Conservation (phyloP, 2,113 vertebrate genomes). For the Tretioscincus oriximinensis region DNA sequence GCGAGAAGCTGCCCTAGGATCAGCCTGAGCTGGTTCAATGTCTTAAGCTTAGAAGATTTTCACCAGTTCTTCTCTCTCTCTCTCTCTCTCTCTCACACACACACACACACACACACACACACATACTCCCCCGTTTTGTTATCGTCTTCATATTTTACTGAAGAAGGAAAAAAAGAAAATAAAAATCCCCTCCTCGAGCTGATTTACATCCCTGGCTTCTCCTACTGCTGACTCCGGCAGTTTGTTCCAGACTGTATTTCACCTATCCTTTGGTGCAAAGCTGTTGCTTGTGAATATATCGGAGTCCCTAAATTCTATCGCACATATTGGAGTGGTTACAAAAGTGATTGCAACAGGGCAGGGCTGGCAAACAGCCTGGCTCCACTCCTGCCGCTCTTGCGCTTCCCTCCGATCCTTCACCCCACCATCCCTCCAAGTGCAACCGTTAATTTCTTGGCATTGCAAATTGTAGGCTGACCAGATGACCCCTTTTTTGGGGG, state of each 20-base stretch:
- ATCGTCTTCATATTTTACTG: no score
- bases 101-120: no score
- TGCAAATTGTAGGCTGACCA: no score
- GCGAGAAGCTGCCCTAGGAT: constrained; percentile 46
- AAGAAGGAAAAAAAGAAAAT: constrained; percentile 30
- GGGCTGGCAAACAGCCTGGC: constrained; percentile 62
- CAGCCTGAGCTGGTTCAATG: constrained; percentile 60
- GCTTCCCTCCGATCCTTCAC: constrained; percentile 20
- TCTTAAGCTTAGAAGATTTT: constrained; percentile 57
- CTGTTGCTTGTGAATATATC: constrained; percentile 68
- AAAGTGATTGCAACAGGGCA: constrained; percentile 59
- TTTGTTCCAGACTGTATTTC: constrained; percentile 67
- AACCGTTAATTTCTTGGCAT: constrained; percentile 34
- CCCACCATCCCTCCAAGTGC: neutral
- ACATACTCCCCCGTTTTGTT: no score
- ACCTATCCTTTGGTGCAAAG: constrained; percentile 66
- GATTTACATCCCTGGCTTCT: constrained; percentile 67
- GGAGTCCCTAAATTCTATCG: constrained; percentile 65
- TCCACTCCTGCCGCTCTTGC: constrained; percentile 36
- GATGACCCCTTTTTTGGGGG: no score
- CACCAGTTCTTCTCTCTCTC: constrained; percentile 10
- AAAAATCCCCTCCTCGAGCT: constrained; percentile 53
- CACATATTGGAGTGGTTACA: constrained; percentile 69
- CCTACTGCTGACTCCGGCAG: constrained; percentile 65
- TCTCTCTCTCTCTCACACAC: no score